These are phyloP conservation scores for Gnathochromis pfefferi DNA, from an alignment of 2,113 vertebrate species.

Conservation along the genomic window DNA sequence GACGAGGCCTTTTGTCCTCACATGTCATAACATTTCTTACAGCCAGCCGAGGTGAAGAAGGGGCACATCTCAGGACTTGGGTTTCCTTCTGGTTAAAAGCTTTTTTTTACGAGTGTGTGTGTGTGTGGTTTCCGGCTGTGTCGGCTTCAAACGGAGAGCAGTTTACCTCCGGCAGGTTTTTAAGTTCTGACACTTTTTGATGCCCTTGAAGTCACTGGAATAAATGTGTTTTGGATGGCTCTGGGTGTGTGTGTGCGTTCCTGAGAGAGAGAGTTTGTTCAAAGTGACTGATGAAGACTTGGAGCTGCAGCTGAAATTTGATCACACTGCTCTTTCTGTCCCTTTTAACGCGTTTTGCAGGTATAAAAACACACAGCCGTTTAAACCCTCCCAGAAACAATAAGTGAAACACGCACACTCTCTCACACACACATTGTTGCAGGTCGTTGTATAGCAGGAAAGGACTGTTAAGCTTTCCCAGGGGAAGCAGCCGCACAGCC, in stretches of 20 bases:
- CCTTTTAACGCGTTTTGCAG: slow-evolving; percentile 7
- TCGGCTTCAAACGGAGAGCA: slow-evolving; percentile 7
- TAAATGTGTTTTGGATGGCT: slow-evolving; percentile 13
- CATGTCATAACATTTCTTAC: slow-evolving; percentile 43
- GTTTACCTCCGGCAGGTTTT: slow-evolving; percentile 22
- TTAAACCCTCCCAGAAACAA: background rate
- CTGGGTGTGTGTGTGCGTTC: background rate
- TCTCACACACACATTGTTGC: background rate
- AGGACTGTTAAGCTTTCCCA: slow-evolving; percentile 44
- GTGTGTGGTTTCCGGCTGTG: background rate
- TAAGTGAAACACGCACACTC: background rate
- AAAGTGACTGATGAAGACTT: slow-evolving; percentile 10
- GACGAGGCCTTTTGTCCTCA: slow-evolving; percentile 13
- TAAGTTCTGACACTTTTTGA: slow-evolving; percentile 12
- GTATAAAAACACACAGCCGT: background rate
- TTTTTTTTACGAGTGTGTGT: background rate
- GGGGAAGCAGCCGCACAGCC: slow-evolving; percentile 24
- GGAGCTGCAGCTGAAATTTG: slow-evolving; percentile 7
- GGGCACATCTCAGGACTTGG: background rate
- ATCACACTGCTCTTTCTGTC: background rate
- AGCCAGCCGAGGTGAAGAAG: background rate
- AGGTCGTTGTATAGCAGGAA: slow-evolving; percentile 48
- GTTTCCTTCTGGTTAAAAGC: slow-evolving; percentile 17
- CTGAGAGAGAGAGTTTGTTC: background rate
- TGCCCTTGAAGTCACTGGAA: slow-evolving; percentile 14